Percentiles rank a stretch among this genome's conserved stretches.
These are phyloP conservation scores for Sylvietta virens DNA, from an alignment of 2,113 vertebrate genomes.

Conservation along the genomic window DNA sequence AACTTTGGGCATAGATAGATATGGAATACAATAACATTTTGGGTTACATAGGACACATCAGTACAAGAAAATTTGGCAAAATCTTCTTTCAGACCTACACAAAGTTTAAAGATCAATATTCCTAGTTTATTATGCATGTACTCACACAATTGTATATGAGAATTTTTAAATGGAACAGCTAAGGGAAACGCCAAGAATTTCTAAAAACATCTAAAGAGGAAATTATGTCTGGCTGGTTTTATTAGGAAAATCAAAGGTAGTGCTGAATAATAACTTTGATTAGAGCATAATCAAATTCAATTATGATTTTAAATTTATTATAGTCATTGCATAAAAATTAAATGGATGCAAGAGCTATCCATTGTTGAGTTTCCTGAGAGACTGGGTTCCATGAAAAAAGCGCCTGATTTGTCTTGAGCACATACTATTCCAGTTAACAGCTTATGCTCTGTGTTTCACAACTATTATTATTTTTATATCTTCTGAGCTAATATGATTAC, in stretches of 20 bases:
- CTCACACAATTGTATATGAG: background rate
- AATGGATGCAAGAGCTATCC: background rate
- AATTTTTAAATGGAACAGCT: background rate
- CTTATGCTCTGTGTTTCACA: background rate
- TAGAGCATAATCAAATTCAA: background rate
- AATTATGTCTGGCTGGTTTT: background rate
- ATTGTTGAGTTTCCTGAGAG: background rate
- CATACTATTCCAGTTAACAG: slow-evolving; percentile 2
- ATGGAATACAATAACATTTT: background rate
- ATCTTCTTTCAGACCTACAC: background rate
- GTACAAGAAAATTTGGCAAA: background rate
- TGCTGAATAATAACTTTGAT: background rate
- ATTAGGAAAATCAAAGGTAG: background rate
- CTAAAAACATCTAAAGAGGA: background rate
- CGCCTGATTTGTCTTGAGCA: background rate
- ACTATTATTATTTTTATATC: background rate
- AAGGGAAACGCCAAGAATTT: background rate
- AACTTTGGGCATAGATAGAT: background rate
- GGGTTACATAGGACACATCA: background rate
- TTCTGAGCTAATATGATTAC: background rate
- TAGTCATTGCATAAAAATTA: background rate
- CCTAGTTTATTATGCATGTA: background rate
- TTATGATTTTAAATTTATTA: background rate
- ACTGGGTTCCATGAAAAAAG: background rate
- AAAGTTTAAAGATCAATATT: background rate